Evolutionary conservation across 2,888 invertebrate genomes (phyloP), one percentile per base, ranked within the genome.

Genomic region (Leptinotarsa juncta): DNA sequence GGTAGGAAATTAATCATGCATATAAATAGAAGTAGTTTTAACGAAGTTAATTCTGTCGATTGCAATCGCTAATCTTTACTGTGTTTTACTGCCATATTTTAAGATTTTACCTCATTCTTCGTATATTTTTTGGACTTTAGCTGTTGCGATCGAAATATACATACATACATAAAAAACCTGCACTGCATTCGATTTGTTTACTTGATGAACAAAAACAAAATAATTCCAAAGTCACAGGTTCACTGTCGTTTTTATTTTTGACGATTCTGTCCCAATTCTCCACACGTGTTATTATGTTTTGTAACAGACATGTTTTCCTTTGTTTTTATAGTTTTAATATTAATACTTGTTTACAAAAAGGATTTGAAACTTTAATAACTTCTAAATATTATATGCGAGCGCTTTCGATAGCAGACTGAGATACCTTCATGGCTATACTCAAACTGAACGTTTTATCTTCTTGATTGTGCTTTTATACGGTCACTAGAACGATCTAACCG

Each of bases 161-260:
- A 51, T 10, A 51, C 10, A 42, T 4, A 51, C 15, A 51, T n/a
- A n/a, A 51, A 51, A 51, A 16, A 51, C 15, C 15, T 51, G 16
- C 51, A 51, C 0, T 0, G 16, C n/a, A 51, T 51, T n/a, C 0
- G 51, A 51, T 23, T 57, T 57, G 57, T 57, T 57, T 57, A 57
- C 23, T 26, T 2, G 23, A 57, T 14, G 15, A 14, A 23, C 57
- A 23, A 57, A 57, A 57, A 57, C 23, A 23, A 57, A 57, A 23
- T 23, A 12, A 57, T 26, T 57, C 57, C 57, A 57, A 57, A 57
- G 57, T 57, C 26, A 57, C 15, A 57, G 23, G 57, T 57, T 57
- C 57, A 57, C 14, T 57, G 57, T 26, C 23, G 23, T 26, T 57
- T 57, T 57, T 57, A 57, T 57, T 57, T 57, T 57, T 12, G 18